A percentile compares a stretch with the other conserved stretches of the same genome.
phyloP scores from a whole-genome alignment of 2,888 invertebrate species.

The Chironomus tentans region DNA sequence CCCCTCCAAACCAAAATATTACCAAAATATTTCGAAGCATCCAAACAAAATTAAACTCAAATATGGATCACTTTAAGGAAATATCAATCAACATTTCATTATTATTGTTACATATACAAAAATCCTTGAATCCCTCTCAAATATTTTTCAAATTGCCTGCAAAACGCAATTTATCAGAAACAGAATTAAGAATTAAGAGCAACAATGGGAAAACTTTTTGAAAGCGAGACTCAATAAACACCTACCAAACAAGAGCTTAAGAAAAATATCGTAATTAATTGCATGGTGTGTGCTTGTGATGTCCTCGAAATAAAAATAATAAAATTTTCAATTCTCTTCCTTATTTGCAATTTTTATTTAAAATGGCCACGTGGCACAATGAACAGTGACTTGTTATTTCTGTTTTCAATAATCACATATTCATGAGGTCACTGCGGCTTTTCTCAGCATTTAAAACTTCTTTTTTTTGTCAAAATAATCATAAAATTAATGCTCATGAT shows the following conservation, averaged over 20 bases:
- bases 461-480: too few species aligned
- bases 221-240: neutral
- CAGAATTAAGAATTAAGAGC: neutral
- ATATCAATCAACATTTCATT: neutral
- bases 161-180: neutral
- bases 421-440: too few species aligned
- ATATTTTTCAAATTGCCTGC: neutral
- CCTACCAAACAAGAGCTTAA: neutral
- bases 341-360: neutral
- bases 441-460: too few species aligned
- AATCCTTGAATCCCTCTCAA: neutral
- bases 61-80: neutral
- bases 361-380: neutral
- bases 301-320: neutral
- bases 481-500: too few species aligned
- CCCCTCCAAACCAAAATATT: too few species aligned
- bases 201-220: neutral
- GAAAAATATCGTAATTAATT: neutral
- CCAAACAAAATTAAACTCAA: too few species aligned
- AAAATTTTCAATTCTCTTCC: neutral
- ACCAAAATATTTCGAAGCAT: too few species aligned
- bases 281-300: neutral
- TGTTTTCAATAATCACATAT: too few species aligned
- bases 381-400: too few species aligned
- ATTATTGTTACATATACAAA: too few species aligned